These are phyloP conservation scores for Laupala kohalensis DNA, from an alignment of 1,140 invertebrate genomes.

Conservation along the genomic window DNA sequence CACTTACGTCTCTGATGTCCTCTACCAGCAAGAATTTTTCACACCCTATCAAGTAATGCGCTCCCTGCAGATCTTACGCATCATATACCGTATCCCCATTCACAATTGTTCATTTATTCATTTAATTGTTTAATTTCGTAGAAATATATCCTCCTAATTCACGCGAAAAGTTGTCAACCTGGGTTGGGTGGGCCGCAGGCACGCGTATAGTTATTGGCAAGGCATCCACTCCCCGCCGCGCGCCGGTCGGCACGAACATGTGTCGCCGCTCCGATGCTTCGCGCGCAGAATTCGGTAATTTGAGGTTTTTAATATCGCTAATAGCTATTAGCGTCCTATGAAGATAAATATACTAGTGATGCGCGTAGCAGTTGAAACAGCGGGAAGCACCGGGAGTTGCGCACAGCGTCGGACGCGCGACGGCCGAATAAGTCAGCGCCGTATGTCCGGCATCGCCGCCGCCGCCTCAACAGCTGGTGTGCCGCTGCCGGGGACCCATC, in stretches of 20 bases:
- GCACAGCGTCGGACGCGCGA: no score
- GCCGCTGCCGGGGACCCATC: no score
- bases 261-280: neutral
- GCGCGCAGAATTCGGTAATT: neutral
- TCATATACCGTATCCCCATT: no score
- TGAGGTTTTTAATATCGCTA: neutral
- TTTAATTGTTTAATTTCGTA: neutral
- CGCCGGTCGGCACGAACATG: neutral
- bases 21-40: no score
- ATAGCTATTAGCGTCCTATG: neutral
- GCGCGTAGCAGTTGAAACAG: neutral
- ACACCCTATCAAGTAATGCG: no score
- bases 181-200: neutral
- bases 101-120: neutral
- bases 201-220: neutral
- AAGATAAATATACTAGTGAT: neutral
- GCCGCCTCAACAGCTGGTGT: no score
- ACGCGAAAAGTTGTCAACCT: neutral
- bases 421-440: no score
- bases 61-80: no score
- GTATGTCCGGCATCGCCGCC: no score
- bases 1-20: no score
- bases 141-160: neutral
- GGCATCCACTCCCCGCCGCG: no score
- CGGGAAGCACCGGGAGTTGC: no score